A percentile compares a stretch with the other conserved stretches of the same genome.
Conservation (phyloP, 2,113 vertebrate species). For the Eptatretus burgeri region DNA sequence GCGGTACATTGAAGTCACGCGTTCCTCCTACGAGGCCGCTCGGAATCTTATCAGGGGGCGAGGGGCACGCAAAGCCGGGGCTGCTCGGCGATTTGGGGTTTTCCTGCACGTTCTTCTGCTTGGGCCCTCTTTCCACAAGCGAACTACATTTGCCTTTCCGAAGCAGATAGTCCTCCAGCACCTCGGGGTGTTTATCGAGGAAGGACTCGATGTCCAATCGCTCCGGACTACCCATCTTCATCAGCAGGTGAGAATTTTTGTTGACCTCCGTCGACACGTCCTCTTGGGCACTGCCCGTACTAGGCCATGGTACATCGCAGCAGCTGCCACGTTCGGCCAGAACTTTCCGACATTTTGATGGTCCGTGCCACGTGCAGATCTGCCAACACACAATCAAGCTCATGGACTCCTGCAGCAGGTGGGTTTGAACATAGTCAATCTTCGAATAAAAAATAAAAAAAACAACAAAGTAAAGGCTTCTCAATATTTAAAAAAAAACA, state of each 20-base stretch:
- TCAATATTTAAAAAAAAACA: no score
- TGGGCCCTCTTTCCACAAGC: conserved; percentile 57
- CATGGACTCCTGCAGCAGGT: no score
- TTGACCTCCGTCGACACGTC: not conserved
- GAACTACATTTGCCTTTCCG: conserved; percentile 40
- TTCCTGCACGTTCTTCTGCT: conserved; percentile 25
- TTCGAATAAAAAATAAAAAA: no score
- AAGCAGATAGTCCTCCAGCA: conserved; percentile 53
- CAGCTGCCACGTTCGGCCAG: not conserved
- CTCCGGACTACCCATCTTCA: conserved; percentile 41
- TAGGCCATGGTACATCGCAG: not conserved
- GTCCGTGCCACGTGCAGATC: not conserved
- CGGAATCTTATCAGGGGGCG: not conserved
- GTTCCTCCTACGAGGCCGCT: conserved; percentile 14
- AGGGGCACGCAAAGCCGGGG: not conserved
- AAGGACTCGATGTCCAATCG: conserved; percentile 84
- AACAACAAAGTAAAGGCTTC: no score
- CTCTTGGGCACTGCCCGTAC: not conserved
- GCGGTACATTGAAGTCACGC: conserved; percentile 13
- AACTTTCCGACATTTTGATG: not conserved
- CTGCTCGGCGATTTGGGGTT: conserved; percentile 16
- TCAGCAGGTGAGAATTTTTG: conserved; percentile 7
- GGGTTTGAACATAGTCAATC: no score
- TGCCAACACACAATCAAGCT: not conserved
- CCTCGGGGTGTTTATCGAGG: conserved; percentile 55